phyloP scores from a whole-genome alignment of 2,888 invertebrate genomes.

The Nomada fabriciana region DNA sequence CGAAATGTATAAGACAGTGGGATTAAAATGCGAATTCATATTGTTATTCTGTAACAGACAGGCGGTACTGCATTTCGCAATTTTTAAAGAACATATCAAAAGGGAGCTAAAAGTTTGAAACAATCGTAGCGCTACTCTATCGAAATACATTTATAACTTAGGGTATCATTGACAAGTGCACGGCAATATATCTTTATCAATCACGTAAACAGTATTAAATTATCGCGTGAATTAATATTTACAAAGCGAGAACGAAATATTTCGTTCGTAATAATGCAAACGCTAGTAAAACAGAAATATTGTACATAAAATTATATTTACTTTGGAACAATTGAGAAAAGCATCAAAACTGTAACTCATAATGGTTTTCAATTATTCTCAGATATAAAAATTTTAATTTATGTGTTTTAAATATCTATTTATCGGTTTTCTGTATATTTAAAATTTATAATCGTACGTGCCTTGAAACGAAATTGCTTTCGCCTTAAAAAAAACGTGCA shows the following conservation, averaged over 20 bases:
- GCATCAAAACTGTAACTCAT: background rate
- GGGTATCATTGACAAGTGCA: too few relatives aligned
- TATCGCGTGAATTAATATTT: slow-evolving; percentile 1
- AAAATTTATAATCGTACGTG: slow-evolving; percentile 43
- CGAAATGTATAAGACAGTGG: background rate
- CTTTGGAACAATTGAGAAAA: background rate
- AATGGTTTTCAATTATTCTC: background rate
- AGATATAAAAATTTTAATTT: slow-evolving; percentile 1
- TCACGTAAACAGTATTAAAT: slow-evolving; percentile 24
- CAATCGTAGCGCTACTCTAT: background rate
- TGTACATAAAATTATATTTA: slow-evolving; percentile 35
- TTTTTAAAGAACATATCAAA: slow-evolving; percentile 5
- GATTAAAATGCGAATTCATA: background rate
- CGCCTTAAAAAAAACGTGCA: slow-evolving; percentile 54
- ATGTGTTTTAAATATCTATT: slow-evolving; percentile 2
- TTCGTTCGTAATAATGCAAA: background rate
- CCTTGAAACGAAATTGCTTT: slow-evolving; percentile 55
- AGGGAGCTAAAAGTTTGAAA: background rate
- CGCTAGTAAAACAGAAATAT: background rate
- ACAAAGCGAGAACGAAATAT: background rate
- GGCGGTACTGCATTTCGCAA: background rate
- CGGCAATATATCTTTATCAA: background rate
- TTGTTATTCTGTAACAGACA: background rate
- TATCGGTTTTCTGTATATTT: background rate
- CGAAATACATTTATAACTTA: background rate